Base-by-base conservation (phyloP, 2,888 invertebrate genomes). In the Dryobota labecula region DNA sequence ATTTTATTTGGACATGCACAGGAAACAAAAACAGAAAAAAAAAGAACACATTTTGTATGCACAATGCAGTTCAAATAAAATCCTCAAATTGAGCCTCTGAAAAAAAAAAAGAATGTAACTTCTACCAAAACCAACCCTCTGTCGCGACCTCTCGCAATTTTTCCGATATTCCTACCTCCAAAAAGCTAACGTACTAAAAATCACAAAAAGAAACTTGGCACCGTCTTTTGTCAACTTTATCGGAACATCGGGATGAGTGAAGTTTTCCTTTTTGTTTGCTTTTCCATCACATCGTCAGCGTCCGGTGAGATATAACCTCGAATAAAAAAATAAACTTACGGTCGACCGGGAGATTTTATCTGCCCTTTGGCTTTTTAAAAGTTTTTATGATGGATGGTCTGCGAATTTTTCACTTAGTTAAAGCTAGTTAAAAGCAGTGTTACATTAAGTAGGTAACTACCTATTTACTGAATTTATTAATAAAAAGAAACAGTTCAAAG, bases 221-320 rank as follows among this genome's bases (percentile, higher is more conserved):
- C 66, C 69, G 41, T 66, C 80, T 76, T 82, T 84, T 74, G 70
- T 64, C 53, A 76, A 74, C 72, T 82, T 84, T 76, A 80, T 80
- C 71, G 67, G 43, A 67, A 63, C 69, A 69, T 73, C 58, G 60
- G 57, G 45, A 71, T 30, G 43, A 67, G 58, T 56, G 56, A 76
- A 69, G 56, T 84, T 80, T 70, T 13, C 27, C 51, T 65, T 80
- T 77, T 82, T 69, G 54, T 78, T 73, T 54, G 58, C 63, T 69
- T 66, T 53, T 38, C 54, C 54, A 66, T 73, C 76, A 76, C 69
- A 66, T 33, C 47, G 66, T 62, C 60, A 73, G 62, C 57, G 56
- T 75, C 72, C 68, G 53, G 70, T 33, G 45, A 69, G 47, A 73
- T 68, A 76, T 68, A 76, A 73, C 70, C 43, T 53, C 57, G 38